Percentiles rank a stretch among this genome's conserved stretches.
phyloP scores from a whole-genome alignment of 1,140 invertebrate genomes.

The Polypedilum vanderplanki region DNA sequence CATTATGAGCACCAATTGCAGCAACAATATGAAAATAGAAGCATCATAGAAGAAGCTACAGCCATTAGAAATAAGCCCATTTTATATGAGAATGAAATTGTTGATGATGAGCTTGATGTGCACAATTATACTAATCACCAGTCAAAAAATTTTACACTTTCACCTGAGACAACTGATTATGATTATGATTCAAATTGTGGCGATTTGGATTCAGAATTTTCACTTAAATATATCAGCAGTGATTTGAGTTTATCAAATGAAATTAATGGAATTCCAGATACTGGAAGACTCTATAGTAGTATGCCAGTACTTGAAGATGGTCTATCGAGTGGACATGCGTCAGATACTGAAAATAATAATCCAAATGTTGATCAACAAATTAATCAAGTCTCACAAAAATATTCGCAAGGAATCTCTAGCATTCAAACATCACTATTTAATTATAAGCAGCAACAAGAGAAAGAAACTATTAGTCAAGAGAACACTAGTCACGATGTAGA shows the following conservation, averaged over 20 bases:
- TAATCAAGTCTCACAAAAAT: conserved; percentile 32
- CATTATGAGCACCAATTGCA: conserved; percentile 1
- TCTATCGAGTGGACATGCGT: conserved; percentile 75
- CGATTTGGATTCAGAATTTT: conserved; percentile 72
- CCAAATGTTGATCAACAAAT: conserved; percentile 35
- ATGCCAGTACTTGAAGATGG: conserved; percentile 90
- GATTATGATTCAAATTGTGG: conserved; percentile 78
- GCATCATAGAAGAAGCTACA: neutral
- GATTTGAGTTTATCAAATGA: conserved; percentile 48
- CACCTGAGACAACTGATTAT: conserved; percentile 84
- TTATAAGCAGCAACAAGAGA: neutral
- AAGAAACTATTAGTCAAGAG: conserved; percentile 28
- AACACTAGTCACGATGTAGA: conserved; percentile 32
- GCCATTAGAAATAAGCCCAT: neutral
- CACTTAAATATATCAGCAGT: conserved; percentile 64
- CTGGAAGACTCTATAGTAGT: conserved; percentile 54
- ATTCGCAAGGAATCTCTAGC: conserved; percentile 32
- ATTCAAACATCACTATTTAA: conserved; percentile 14
- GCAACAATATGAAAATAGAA: conserved; percentile 21
- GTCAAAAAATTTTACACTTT: conserved; percentile 60
- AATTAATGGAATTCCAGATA: conserved; percentile 46
- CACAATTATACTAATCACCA: neutral
- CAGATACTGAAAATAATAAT: conserved; percentile 79
- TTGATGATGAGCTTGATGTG: neutral
- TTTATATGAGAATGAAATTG: conserved; percentile 21